A percentile compares a stretch with the other conserved stretches of the same genome.
Evolutionary conservation across 2,797 vertebrate genomes (phyloP).

Genomic region (Sebastes wilsoni): DNA sequence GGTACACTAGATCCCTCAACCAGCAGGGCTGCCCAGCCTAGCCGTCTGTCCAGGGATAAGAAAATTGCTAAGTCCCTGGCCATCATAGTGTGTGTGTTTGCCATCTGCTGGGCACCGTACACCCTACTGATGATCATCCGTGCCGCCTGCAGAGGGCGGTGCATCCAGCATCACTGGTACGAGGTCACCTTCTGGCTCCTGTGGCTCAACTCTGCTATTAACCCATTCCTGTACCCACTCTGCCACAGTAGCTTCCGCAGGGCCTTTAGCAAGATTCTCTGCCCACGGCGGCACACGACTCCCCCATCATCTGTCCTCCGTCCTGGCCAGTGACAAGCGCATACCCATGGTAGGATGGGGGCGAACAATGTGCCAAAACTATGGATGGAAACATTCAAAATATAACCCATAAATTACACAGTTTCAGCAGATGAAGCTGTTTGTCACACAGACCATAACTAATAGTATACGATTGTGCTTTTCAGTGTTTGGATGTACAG

Average conservation of each 20-base stretch:
- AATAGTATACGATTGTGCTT: not conserved
- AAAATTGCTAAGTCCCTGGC: constrained; percentile 90
- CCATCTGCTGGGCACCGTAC: constrained; percentile 91
- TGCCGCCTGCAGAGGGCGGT: constrained; percentile 82
- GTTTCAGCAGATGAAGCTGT: not conserved
- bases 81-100: constrained; percentile 88
- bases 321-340: constrained; percentile 47
- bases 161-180: constrained; percentile 82
- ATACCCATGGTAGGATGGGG: not conserved
- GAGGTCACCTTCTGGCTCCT: constrained; percentile 91
- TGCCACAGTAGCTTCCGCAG: constrained; percentile 89
- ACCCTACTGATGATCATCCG: constrained; percentile 88
- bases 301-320: constrained; percentile 65
- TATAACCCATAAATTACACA: not conserved
- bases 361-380: constrained; percentile 30
- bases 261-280: constrained; percentile 88
- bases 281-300: constrained; percentile 63
- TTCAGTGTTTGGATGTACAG: constrained; percentile 26
- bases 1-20: constrained; percentile 76
- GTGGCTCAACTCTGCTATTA: constrained; percentile 91
- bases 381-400: constrained; percentile 3
- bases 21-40: constrained; percentile 76
- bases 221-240: constrained; percentile 90
- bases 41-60: constrained; percentile 86
- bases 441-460: constrained; percentile 4